Conservation (phyloP, 2,888 invertebrate species). For the Caenorhabditis imperialis region DNA sequence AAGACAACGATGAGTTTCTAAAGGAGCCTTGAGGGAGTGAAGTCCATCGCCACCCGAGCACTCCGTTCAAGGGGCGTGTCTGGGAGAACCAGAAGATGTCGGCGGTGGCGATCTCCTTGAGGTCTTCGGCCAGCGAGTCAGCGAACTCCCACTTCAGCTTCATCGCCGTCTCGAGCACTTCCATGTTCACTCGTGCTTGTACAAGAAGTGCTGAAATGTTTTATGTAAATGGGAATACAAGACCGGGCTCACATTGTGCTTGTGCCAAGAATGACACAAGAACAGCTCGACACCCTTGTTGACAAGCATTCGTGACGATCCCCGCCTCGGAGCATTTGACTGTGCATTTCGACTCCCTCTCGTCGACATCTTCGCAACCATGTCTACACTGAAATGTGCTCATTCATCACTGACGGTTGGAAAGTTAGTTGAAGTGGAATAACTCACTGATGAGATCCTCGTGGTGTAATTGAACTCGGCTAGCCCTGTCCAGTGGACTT, state of each 20-base stretch:
- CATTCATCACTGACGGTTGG: too few relatives aligned
- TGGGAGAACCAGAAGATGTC: slow-evolving; percentile 72
- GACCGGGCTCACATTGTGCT: slow-evolving; percentile 65
- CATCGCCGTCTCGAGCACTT: slow-evolving; percentile 63
- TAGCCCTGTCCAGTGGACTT: slow-evolving; percentile 62
- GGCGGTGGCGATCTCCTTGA: slow-evolving; percentile 71
- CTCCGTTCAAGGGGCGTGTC: slow-evolving; percentile 53
- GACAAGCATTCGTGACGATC: slow-evolving; percentile 53
- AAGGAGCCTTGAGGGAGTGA: slow-evolving; percentile 60
- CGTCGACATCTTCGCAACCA: slow-evolving; percentile 74
- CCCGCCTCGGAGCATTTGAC: slow-evolving; percentile 60
- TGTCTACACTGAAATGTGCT: slow-evolving; percentile 68
- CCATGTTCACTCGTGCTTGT: slow-evolving; percentile 35
- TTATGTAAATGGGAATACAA: too few relatives aligned
- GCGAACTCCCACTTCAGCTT: slow-evolving; percentile 70
- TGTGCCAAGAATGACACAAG: slow-evolving; percentile 71
- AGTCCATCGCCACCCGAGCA: slow-evolving; percentile 70
- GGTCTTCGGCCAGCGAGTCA: slow-evolving; percentile 52
- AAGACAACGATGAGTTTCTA: slow-evolving; percentile 47
- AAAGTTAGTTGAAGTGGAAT: too few relatives aligned
- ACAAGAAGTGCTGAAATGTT: slow-evolving; percentile 21
- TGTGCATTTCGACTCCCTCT: slow-evolving; percentile 66
- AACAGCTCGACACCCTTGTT: slow-evolving; percentile 74
- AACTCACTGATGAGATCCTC: slow-evolving; percentile 64
- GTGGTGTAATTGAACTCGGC: slow-evolving; percentile 61